A percentile compares a stretch with the other conserved stretches of the same genome.
These are phyloP conservation scores for Meles meles DNA, from an alignment of 2,113 vertebrate species.

Conservation along the genomic window DNA sequence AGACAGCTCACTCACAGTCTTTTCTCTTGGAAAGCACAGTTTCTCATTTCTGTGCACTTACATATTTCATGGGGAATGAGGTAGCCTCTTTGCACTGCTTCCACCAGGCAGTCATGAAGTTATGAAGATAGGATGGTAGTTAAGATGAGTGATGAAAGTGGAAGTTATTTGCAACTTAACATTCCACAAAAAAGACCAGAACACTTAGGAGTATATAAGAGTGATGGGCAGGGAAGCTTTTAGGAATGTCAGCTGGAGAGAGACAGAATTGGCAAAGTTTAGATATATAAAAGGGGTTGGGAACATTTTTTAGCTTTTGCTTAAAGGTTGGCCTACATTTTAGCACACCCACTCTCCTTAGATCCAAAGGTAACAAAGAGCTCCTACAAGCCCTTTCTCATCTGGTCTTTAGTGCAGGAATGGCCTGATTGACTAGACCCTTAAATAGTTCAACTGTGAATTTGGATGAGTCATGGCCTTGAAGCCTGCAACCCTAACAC, in stretches of 20 bases:
- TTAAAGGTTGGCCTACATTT: slow-evolving; percentile 69
- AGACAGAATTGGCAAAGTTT: slow-evolving; percentile 10
- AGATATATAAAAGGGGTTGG: not conserved
- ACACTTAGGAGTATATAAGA: not conserved
- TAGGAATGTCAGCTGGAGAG: slow-evolving; percentile 12
- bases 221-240: not conserved
- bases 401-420: slow-evolving; percentile 27
- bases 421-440: not conserved
- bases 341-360: slow-evolving; percentile 53
- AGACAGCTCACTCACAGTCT: not conserved
- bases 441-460: slow-evolving; percentile 57
- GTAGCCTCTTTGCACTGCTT: not conserved
- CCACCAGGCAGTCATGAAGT: not conserved
- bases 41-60: not conserved
- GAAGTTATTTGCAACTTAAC: not conserved
- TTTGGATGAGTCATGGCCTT: slow-evolving; percentile 13
- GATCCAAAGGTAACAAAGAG: slow-evolving; percentile 67
- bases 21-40: slow-evolving; percentile 37
- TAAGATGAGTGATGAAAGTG: not conserved
- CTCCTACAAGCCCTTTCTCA: slow-evolving; percentile 55
- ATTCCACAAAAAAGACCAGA: not conserved
- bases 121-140: not conserved
- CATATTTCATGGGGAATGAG: not conserved
- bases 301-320: slow-evolving; percentile 47
- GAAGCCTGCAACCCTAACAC: not conserved